These are phyloP conservation scores for Drosophila yakuba DNA, from an alignment of 1,140 invertebrate genomes.

Conservation along the genomic window DNA sequence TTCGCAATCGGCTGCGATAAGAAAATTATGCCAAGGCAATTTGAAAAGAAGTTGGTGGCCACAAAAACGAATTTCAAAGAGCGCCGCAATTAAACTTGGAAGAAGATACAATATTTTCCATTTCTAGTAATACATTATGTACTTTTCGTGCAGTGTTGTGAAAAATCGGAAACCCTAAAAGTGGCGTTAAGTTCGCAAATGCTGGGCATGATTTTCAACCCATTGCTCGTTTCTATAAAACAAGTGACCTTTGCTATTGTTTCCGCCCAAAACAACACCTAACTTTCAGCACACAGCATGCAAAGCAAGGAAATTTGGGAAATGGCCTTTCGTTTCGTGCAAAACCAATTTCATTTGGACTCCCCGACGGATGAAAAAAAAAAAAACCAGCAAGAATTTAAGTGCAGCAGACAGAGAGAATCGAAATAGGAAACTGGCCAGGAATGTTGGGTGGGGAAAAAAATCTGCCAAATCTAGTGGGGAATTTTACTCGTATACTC, in stretches of 20 bases:
- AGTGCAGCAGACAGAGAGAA: constrained; percentile 47
- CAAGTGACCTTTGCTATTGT: constrained; percentile 28
- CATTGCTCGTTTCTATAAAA: neutral
- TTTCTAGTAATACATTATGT: too few relatives aligned
- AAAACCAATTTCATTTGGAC: constrained; percentile 72
- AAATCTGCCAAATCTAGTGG: constrained; percentile 58
- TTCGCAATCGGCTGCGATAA: constrained; percentile 56
- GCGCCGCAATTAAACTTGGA: constrained; percentile 41
- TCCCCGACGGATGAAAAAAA: constrained; percentile 34
- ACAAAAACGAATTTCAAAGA: constrained; percentile 13
- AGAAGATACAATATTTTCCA: neutral
- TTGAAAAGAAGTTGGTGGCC: constrained; percentile 43
- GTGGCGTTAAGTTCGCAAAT: neutral
- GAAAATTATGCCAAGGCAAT: constrained; percentile 68
- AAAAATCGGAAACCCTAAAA: constrained; percentile 2
- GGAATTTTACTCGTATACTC: constrained; percentile 35
- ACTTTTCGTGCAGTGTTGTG: too few relatives aligned
- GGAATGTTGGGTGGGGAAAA: constrained; percentile 25
- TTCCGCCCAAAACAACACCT: constrained; percentile 13
- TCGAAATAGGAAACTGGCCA: constrained; percentile 14
- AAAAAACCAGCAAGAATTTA: constrained; percentile 46
- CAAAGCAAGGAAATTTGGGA: constrained; percentile 38
- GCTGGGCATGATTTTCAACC: neutral
- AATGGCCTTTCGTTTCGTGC: constrained; percentile 42
- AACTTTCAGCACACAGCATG: constrained; percentile 16